These are phyloP conservation scores for Sardinella longiceps DNA, from an alignment of 2,797 vertebrate species.

Conservation along the genomic window DNA sequence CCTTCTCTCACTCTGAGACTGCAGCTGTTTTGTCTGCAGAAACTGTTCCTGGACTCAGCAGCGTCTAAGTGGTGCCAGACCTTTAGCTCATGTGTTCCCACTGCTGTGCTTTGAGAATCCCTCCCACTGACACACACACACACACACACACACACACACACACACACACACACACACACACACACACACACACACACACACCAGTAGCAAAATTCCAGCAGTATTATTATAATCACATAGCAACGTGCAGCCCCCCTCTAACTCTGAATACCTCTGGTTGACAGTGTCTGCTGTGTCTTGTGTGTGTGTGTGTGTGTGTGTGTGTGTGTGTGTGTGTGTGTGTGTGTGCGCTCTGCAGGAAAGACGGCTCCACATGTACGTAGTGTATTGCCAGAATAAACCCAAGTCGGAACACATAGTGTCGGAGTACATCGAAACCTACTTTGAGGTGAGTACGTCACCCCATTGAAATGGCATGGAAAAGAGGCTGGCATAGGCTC, in stretches of 20 bases:
- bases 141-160: background rate
- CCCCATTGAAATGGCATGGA: background rate
- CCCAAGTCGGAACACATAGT: conserved; percentile 99
- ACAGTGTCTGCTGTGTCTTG: background rate
- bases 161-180: conserved; percentile 20
- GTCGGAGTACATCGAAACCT: conserved; percentile 97
- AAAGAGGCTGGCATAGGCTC: background rate
- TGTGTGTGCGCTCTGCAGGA: conserved; percentile 76
- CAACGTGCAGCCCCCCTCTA: background rate
- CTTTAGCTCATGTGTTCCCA: background rate
- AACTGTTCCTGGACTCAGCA: conserved; percentile 25
- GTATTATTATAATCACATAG: conserved; percentile 22
- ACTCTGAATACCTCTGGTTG: background rate
- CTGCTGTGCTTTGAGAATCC: conserved; percentile 17
- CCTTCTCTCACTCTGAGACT: background rate
- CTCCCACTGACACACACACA: conserved; percentile 18
- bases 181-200: background rate
- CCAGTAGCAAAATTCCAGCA: background rate
- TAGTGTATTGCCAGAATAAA: conserved; percentile 99
- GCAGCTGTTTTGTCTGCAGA: conserved; percentile 25
- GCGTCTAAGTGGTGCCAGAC: conserved; percentile 21
- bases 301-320: background rate
- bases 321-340: background rate
- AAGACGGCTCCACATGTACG: conserved; percentile 93
- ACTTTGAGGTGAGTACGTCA: conserved; percentile 91